These are phyloP conservation scores for Bradysia coprophila DNA, from an alignment of 1,140 invertebrate genomes.

Conservation along the genomic window DNA sequence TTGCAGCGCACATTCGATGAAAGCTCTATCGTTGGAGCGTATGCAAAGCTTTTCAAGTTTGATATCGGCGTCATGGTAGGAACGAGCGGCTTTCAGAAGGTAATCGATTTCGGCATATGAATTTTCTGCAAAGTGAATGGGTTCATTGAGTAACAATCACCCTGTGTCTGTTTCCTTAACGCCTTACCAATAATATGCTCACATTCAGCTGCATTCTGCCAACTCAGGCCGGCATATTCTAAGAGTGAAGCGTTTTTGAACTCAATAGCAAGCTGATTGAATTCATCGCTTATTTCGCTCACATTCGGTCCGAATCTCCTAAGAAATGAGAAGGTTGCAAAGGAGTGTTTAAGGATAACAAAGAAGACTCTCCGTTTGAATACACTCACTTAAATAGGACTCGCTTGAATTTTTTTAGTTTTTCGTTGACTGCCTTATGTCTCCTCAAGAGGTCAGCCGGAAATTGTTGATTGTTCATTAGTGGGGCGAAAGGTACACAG, in stretches of 20 bases:
- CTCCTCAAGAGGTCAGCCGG: too few species aligned
- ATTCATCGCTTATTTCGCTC: constrained; percentile 17
- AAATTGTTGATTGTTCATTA: too few species aligned
- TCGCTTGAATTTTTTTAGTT: constrained; percentile 20
- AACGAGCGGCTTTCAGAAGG: constrained; percentile 15
- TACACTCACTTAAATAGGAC: constrained; percentile 17
- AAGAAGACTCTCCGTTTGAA: neutral
- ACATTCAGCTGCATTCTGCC: constrained; percentile 19
- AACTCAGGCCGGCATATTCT: constrained; percentile 21
- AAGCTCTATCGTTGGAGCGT: neutral
- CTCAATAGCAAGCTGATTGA: constrained; percentile 14
- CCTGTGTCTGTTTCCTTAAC: neutral
- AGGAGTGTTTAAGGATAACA: neutral
- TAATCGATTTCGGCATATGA: constrained; percentile 14
- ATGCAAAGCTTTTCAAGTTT: constrained; percentile 7
- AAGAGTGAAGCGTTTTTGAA: constrained; percentile 18
- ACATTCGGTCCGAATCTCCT: constrained; percentile 21
- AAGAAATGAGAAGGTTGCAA: neutral
- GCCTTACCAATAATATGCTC: constrained; percentile 9
- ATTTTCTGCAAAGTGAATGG: constrained; percentile 5
- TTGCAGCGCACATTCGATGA: constrained; percentile 11
- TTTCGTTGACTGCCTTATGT: constrained; percentile 13
- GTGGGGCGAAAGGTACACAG: too few species aligned
- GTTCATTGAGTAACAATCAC: neutral
- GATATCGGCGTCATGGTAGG: constrained; percentile 12